These are phyloP conservation scores for Mormyrops attenuatus DNA, from an alignment of 2,797 vertebrate genomes.

Conservation along the genomic window DNA sequence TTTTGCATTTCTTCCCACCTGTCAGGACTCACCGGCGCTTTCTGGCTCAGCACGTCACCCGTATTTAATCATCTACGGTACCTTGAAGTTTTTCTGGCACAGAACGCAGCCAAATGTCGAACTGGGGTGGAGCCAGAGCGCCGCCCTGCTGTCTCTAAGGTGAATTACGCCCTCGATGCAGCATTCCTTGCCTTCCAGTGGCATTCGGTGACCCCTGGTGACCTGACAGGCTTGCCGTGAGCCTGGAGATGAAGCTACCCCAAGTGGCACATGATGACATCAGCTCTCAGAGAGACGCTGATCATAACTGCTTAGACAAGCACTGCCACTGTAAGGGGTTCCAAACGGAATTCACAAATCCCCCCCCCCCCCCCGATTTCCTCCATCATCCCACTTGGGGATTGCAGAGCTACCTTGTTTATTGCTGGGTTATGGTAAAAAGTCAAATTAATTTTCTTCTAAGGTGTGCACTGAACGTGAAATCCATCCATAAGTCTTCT, in stretches of 20 bases:
- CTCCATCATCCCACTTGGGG: neutral
- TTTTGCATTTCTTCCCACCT: conserved; percentile 1
- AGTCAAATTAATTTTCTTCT: neutral
- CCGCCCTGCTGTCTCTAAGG: neutral
- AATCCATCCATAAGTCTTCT: neutral
- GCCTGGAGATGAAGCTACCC: neutral
- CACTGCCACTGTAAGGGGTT: neutral
- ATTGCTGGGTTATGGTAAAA: neutral
- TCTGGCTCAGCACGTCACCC: neutral
- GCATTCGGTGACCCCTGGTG: neutral
- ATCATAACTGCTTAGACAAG: conserved; percentile 2
- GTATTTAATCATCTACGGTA: neutral
- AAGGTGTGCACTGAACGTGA: neutral
- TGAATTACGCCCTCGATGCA: neutral
- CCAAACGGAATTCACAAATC: neutral
- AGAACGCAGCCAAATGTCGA: neutral
- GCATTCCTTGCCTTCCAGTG: neutral
- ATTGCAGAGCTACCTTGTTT: neutral
- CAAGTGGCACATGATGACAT: neutral
- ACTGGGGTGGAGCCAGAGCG: neutral
- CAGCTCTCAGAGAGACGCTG: neutral
- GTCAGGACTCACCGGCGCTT: neutral
- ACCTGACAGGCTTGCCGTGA: neutral
- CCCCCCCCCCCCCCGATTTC: neutral
- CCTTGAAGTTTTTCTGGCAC: neutral